A percentile compares a stretch with the other conserved stretches of the same genome.
These are phyloP conservation scores for Albula glossodonta DNA, from an alignment of 2,113 vertebrate genomes.

Conservation along the genomic window DNA sequence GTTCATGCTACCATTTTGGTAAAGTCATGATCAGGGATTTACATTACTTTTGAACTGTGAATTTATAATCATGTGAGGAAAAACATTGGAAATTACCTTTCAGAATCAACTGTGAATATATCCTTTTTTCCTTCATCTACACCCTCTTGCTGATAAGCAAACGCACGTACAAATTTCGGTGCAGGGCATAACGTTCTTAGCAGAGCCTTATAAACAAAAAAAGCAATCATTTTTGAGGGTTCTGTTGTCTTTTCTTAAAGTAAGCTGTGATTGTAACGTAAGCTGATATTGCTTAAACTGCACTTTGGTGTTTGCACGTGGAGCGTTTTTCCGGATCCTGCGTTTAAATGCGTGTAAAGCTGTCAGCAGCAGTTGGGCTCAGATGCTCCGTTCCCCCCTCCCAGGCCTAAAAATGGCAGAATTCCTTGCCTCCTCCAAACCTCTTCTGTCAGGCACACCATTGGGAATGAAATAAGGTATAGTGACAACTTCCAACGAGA, in stretches of 20 bases:
- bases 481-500: conserved; percentile 66
- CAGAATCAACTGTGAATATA: conserved; percentile 31
- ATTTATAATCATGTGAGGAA: conserved; percentile 20
- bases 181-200: not conserved
- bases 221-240: conserved; percentile 4
- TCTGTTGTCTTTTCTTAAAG: conserved; percentile 61
- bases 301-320: conserved; percentile 73
- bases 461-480: conserved; percentile 61
- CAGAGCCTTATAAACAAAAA: conserved; percentile 51
- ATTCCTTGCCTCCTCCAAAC: conserved; percentile 41
- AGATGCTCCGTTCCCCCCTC: conserved; percentile 49
- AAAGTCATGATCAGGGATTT: conserved; percentile 21
- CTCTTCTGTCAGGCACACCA: conserved; percentile 41
- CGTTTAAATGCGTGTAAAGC: conserved; percentile 72
- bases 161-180: not conserved
- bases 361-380: conserved; percentile 61
- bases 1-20: conserved; percentile 5
- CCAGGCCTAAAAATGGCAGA: conserved; percentile 36
- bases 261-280: conserved; percentile 65
- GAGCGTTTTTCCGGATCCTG: conserved; percentile 48
- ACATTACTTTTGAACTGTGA: conserved; percentile 29
- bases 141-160: conserved; percentile 5
- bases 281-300: conserved; percentile 62
- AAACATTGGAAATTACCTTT: conserved; percentile 26
- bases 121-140: not conserved